Evolutionary conservation across 2,797 vertebrate species (phyloP), one percentile per base, ranked within the genome.

Genomic region (Pyrrhura leucotis): DNA sequence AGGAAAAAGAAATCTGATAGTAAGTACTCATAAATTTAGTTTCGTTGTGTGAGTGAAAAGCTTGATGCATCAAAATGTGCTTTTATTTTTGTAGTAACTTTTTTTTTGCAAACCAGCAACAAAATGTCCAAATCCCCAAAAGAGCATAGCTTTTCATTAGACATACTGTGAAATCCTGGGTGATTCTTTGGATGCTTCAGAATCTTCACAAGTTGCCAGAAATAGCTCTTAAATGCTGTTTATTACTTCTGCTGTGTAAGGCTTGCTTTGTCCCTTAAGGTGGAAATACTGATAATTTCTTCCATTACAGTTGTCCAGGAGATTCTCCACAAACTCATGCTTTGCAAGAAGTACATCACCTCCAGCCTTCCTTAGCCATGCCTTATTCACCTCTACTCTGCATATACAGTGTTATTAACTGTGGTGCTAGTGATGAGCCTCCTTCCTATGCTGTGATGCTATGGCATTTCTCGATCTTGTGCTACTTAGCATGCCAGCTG

Each of bases 401-500:
- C 12, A 35, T 47, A 17, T 11, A 31, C 10, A n/a, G 37, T 35
- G 26, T 26, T 69, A 59, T 25, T 69, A 59, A 37, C 26, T 51
- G 47, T 48, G 63, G 7, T 74, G 31, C 26, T 62, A 56, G 28
- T 1, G 8, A 73, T 54, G 29, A 79, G 16, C 31, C 40, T 37
- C 16, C 63, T 71, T 58, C 23, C 23, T 53, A 2, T 3, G 3
- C 53, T 66, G 42, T 1, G 5, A 35, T 0, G 2, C 48, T 80
- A 35, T 9, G 40, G 19, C 4, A 5, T 59, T 88, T 80, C 47
- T 76, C 0, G 0, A 10, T 59, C 42, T 76, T 39, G 47, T 2
- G 0, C 28, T 84, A 76, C 28, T 33, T 59, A 53, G 20, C 67
- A 62, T 53, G 45, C 53, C 45, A 74, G 72, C 40, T 0, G 2